These are phyloP conservation scores for Phocoena phocoena DNA, from an alignment of 2,113 vertebrate genomes.

Conservation along the genomic window DNA sequence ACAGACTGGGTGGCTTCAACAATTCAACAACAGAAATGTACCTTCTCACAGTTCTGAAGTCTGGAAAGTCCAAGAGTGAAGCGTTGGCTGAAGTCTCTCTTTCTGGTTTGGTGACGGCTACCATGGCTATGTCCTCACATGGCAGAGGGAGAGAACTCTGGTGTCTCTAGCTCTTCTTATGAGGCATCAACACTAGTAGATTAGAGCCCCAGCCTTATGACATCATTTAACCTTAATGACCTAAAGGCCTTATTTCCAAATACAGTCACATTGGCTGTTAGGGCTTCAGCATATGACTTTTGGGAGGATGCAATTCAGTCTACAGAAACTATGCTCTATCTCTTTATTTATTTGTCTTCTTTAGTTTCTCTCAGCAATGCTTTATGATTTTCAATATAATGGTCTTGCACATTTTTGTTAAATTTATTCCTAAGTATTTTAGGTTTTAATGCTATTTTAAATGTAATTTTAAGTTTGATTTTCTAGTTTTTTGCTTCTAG, in stretches of 20 bases:
- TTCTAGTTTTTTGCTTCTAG: not conserved
- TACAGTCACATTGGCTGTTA: not conserved
- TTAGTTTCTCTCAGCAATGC: not conserved
- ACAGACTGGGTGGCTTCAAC: not conserved
- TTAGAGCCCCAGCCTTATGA: not conserved
- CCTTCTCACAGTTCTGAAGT: not conserved
- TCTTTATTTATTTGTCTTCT: constrained; percentile 26
- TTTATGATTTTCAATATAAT: constrained; percentile 32
- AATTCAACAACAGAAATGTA: not conserved
- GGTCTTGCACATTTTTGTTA: not conserved
- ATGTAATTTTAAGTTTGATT: constrained; percentile 19
- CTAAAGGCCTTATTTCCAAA: not conserved
- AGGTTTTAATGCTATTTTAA: constrained; percentile 49
- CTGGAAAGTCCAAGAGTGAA: not conserved
- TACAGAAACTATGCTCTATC: not conserved
- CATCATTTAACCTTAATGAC: not conserved
- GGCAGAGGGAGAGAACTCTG: not conserved
- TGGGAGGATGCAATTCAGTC: not conserved
- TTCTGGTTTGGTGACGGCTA: not conserved
- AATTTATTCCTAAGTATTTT: constrained; percentile 35
- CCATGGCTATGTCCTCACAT: not conserved
- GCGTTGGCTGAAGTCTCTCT: not conserved
- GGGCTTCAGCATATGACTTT: not conserved
- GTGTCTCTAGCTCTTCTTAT: not conserved
- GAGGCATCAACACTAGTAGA: not conserved